Conservation (phyloP, 2,113 vertebrate species). For the Emberiza fucata region DNA sequence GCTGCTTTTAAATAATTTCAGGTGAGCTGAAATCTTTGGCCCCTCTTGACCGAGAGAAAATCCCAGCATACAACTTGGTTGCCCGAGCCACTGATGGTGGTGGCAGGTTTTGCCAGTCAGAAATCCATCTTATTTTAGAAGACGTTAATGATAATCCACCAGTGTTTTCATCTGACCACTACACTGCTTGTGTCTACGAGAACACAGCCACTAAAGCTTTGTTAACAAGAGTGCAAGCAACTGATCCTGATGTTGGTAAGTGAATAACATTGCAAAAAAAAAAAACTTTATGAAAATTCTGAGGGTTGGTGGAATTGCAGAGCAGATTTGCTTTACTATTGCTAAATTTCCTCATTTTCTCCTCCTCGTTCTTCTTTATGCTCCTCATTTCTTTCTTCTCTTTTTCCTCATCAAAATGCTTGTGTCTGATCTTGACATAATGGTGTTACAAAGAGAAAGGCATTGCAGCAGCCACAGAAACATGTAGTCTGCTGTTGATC, state of each 20-base stretch:
- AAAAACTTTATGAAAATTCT: neutral
- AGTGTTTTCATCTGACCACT: slow-evolving; percentile 82
- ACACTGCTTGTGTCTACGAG: slow-evolving; percentile 88
- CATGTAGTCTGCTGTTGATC: neutral
- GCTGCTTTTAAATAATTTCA: slow-evolving; percentile 62
- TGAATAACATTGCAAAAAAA: neutral
- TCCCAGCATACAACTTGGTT: slow-evolving; percentile 80
- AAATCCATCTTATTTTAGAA: slow-evolving; percentile 80
- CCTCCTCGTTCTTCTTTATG: neutral
- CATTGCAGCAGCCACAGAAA: neutral
- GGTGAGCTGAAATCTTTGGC: slow-evolving; percentile 88
- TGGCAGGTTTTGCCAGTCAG: slow-evolving; percentile 85
- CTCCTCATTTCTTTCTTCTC: neutral
- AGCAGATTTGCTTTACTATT: neutral
- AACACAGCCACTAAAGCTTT: slow-evolving; percentile 90
- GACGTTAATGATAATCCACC: slow-evolving; percentile 97
- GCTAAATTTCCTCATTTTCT: neutral
- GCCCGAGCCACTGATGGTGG: slow-evolving; percentile 90
- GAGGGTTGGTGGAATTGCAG: neutral
- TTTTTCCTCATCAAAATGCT: neutral
- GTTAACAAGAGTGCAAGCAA: slow-evolving; percentile 90
- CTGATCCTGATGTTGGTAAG: slow-evolving; percentile 92
- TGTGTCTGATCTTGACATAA: neutral
- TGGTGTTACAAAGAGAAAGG: neutral
- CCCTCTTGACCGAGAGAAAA: slow-evolving; percentile 85